Evolutionary conservation across 2,113 vertebrate species (phyloP).

Genomic region (Phyllopteryx taeniolatus): DNA sequence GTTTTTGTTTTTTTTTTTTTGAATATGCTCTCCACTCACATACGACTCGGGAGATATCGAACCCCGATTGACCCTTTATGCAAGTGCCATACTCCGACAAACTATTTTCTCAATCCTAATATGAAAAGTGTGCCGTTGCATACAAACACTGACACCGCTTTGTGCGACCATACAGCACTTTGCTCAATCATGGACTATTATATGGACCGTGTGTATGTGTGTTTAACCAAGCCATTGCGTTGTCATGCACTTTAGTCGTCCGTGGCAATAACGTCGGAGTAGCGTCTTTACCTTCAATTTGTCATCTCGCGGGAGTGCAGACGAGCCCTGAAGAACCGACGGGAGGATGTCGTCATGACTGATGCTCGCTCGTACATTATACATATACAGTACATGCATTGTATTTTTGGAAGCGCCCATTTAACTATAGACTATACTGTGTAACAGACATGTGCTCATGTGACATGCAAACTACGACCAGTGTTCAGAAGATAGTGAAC

Average conservation of each 20-base stretch:
- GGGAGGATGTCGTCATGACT: constrained; percentile 3
- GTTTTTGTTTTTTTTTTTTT: no score
- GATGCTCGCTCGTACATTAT: not conserved
- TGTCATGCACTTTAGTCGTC: constrained; percentile 60
- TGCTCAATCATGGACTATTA: constrained; percentile 33
- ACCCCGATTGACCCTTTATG: constrained; percentile 4
- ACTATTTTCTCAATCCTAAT: not conserved
- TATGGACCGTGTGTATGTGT: constrained; percentile 36
- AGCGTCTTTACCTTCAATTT: constrained; percentile 16
- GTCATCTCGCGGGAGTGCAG: not conserved
- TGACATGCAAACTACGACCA: constrained; percentile 39
- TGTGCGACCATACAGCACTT: constrained; percentile 16
- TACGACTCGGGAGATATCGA: not conserved
- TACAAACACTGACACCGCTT: not conserved
- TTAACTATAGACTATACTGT: not conserved
- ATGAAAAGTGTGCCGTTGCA: not conserved
- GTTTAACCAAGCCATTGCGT: constrained; percentile 46
- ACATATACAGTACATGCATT: not conserved
- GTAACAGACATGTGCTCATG: constrained; percentile 12
- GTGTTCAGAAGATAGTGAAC: constrained; percentile 42
- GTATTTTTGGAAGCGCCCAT: not conserved
- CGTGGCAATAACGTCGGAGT: constrained; percentile 57
- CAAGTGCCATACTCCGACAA: not conserved
- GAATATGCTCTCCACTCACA: no score
- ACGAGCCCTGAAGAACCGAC: not conserved